Base-by-base conservation (phyloP, 2,797 vertebrate genomes). In the Semaprochilodus insignis region DNA sequence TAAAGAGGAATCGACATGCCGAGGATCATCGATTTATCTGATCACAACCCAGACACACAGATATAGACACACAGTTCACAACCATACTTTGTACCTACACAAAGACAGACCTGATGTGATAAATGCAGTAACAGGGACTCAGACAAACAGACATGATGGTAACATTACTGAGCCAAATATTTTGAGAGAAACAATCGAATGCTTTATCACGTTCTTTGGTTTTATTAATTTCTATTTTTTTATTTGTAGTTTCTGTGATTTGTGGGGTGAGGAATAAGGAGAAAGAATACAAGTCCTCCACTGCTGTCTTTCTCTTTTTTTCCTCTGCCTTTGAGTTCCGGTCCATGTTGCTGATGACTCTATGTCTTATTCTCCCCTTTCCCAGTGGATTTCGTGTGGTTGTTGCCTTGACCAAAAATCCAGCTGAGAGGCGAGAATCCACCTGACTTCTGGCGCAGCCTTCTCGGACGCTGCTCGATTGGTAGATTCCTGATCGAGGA, bases 81-180 rank as follows among this genome's bases (percentile, higher is more conserved):
- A 83, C 72, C 40, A 70, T 62, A 83, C 85, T 81, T 84, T 48
- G 34, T 70, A 48, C 40, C 57, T 48, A 59, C n/a, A 74, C 10
- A 79, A 73, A 82, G 48, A 44, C 48, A 74, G 77, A 84, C 80
- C 74, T 81, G 51, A 66, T 72, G 69, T 62, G 54, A 76, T 13
- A 31, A 34, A 36, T n/a, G 11, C 59, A 65, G 81, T 76, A 70
- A 54, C 63, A 40, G 17, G 71, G 73, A 72, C 17, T 52, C 10
- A 67, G 19, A 57, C 48, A 11, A 65, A 55, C 14, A 60, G 21
- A 25, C 55, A 40, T 55, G 74, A 62, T 2, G 25, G 82, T 4
- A 70, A 73, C 17, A 44, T 85, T 80, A 85, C 70, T 75, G 55
- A 90, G 90, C 87, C 89, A 88, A 90, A 92, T 85, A 82, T 82